A percentile compares a stretch with the other conserved stretches of the same genome.
phyloP scores from a whole-genome alignment of 2,888 invertebrate genomes.

The Ochlodes sylvanus region DNA sequence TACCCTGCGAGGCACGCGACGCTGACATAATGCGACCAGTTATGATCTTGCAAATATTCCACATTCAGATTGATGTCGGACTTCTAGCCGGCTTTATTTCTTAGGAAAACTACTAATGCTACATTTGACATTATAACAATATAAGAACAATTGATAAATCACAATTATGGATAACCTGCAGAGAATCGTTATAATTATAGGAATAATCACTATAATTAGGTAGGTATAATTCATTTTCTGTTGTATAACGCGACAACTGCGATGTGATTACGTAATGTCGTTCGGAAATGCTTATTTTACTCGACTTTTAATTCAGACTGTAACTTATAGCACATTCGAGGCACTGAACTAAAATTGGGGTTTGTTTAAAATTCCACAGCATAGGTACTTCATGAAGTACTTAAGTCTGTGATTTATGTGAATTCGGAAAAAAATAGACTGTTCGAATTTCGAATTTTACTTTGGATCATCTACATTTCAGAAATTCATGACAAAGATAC shows the following conservation, averaged over 20 bases:
- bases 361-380: conserved; percentile 45
- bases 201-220: conserved; percentile 20
- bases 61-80: no score
- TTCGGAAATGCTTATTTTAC: conserved; percentile 32
- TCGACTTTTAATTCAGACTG: conserved; percentile 37
- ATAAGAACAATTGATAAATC: conserved; percentile 24
- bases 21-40: no score
- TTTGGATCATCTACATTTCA: background rate
- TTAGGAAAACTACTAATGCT: no score
- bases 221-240: conserved; percentile 27
- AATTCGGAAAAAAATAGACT: background rate
- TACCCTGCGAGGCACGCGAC: no score
- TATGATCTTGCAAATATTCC: no score
- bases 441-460: background rate
- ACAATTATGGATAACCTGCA: conserved; percentile 20
- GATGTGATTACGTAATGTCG: conserved; percentile 10
- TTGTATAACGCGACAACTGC: background rate
- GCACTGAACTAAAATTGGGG: conserved; percentile 45
- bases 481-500: background rate
- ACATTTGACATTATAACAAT: conserved; percentile 10
- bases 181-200: background rate
- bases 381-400: conserved; percentile 40
- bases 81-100: no score
- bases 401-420: conserved; percentile 37
- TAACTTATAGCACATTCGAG: conserved; percentile 42